A percentile compares a stretch with the other conserved stretches of the same genome.
phyloP scores from a whole-genome alignment of 2,888 invertebrate species.

The Esperia sulphurella region DNA sequence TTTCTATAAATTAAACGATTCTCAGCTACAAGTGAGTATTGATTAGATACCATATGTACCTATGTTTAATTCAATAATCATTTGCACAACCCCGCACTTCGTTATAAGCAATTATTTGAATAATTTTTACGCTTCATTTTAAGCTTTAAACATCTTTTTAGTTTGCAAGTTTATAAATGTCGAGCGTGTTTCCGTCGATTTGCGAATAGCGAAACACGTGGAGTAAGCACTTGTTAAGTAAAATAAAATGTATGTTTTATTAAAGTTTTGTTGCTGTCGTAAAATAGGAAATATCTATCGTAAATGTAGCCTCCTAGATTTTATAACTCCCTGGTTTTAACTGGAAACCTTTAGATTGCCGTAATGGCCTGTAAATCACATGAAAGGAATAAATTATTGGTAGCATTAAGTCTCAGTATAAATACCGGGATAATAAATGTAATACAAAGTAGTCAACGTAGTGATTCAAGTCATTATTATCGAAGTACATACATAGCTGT shows the following conservation, averaged over 20 bases:
- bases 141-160: slow-evolving; percentile 22
- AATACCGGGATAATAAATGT: slow-evolving; percentile 48
- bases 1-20: slow-evolving; percentile 5
- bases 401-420: slow-evolving; percentile 50
- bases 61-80: slow-evolving; percentile 11
- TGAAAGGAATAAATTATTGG: slow-evolving; percentile 62
- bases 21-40: not conserved
- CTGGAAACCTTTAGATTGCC: slow-evolving; percentile 52
- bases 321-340: slow-evolving; percentile 54
- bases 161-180: slow-evolving; percentile 28
- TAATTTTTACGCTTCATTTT: slow-evolving; percentile 23
- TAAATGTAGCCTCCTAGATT: slow-evolving; percentile 56
- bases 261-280: slow-evolving; percentile 48
- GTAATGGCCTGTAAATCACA: slow-evolving; percentile 64
- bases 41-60: slow-evolving; percentile 1
- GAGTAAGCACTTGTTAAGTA: slow-evolving; percentile 32
- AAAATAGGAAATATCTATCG: slow-evolving; percentile 56
- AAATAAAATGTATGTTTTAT: slow-evolving; percentile 42
- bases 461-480: not conserved
- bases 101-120: slow-evolving; percentile 19
- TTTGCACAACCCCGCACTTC: slow-evolving; percentile 5
- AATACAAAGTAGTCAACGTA: slow-evolving; percentile 38
- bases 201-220: slow-evolving; percentile 18
- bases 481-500: not conserved
- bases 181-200: slow-evolving; percentile 18